These are phyloP conservation scores for Torymus aiolomorphi DNA, from an alignment of 2,888 invertebrate species.

Conservation along the genomic window DNA sequence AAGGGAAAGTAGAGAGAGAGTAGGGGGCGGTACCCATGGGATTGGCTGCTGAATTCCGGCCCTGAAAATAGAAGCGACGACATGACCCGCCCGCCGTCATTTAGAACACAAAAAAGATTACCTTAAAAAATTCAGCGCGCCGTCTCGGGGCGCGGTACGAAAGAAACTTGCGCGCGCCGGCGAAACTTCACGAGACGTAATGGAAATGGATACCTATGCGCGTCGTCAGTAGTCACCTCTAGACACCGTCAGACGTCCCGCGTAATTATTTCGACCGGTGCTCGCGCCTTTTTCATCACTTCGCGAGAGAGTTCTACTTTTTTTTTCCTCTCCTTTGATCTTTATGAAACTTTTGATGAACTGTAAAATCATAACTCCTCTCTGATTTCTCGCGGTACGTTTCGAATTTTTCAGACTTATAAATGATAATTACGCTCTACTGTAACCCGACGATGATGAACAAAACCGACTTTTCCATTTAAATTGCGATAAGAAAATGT, in stretches of 20 bases:
- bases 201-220: constrained; percentile 13
- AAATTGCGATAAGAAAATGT: too few relatives aligned
- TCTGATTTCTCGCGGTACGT: too few relatives aligned
- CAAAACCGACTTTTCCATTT: too few relatives aligned
- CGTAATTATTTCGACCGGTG: too few relatives aligned
- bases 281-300: too few relatives aligned
- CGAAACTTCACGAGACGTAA: constrained; percentile 21
- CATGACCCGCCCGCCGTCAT: constrained; percentile 34
- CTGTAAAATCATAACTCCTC: too few relatives aligned
- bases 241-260: neutral
- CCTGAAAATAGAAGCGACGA: constrained; percentile 44
- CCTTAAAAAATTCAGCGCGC: constrained; percentile 4
- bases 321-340: too few relatives aligned
- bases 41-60: constrained; percentile 22
- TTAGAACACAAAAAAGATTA: constrained; percentile 51
- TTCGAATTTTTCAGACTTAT: too few relatives aligned
- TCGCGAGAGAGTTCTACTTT: too few relatives aligned
- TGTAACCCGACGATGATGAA: too few relatives aligned
- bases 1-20: constrained; percentile 6
- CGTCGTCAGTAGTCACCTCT: constrained; percentile 9
- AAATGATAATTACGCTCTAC: too few relatives aligned
- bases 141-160: neutral
- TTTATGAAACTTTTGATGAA: neutral
- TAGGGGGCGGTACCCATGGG: constrained; percentile 40
- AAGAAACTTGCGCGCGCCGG: constrained; percentile 1